Evolutionary conservation across 2,888 invertebrate genomes (phyloP).

Genomic region (Nemotelus pantherinus): DNA sequence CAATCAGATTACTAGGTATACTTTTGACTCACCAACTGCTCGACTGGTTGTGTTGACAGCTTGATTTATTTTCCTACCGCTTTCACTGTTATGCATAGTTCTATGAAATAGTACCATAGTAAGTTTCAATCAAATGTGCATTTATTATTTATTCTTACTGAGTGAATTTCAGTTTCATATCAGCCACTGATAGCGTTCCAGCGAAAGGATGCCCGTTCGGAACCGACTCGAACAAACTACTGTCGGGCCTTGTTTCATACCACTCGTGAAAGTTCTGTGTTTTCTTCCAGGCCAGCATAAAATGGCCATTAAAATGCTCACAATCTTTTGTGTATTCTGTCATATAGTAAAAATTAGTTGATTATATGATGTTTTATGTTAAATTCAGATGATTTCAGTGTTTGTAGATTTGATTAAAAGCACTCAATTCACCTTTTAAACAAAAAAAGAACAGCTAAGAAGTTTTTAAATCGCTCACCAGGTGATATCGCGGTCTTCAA

Average conservation of each 20-base stretch:
- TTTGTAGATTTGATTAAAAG: neutral
- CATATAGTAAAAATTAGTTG: slow-evolving; percentile 52
- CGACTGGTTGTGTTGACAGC: slow-evolving; percentile 91
- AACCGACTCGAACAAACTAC: slow-evolving; percentile 75
- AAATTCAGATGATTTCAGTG: neutral
- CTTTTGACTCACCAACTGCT: slow-evolving; percentile 73
- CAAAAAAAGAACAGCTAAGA: neutral
- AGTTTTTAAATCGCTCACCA: slow-evolving; percentile 64
- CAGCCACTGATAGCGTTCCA: slow-evolving; percentile 92
- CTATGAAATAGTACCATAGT: slow-evolving; percentile 65
- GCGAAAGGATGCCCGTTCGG: slow-evolving; percentile 91
- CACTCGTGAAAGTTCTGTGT: slow-evolving; percentile 92
- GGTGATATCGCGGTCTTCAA: slow-evolving; percentile 80
- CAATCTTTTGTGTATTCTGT: slow-evolving; percentile 81
- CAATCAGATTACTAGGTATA: neutral
- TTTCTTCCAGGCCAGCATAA: slow-evolving; percentile 84
- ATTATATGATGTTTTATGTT: neutral
- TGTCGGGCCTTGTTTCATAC: slow-evolving; percentile 72
- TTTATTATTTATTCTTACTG: slow-evolving; percentile 73
- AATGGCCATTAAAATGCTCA: slow-evolving; percentile 88
- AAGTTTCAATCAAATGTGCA: neutral
- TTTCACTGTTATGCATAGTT: slow-evolving; percentile 93
- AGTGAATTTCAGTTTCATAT: slow-evolving; percentile 90
- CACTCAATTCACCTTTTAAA: neutral
- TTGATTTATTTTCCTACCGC: slow-evolving; percentile 91